These are phyloP conservation scores for Rhagophthalmus giganteus DNA, from an alignment of 2,888 invertebrate genomes.

Conservation along the genomic window DNA sequence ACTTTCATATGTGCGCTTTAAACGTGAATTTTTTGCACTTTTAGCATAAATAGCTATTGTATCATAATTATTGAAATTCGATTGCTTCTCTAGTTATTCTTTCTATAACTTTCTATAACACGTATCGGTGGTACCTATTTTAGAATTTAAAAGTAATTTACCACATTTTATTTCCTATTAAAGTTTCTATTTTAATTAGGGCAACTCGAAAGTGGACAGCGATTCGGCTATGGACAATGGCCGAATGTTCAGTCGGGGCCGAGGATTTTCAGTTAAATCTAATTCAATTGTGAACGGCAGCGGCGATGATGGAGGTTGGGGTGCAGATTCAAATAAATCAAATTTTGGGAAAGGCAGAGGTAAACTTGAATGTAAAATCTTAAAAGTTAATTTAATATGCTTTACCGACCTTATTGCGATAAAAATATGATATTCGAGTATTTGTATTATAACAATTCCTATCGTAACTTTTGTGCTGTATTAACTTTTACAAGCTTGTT, in stretches of 20 bases:
- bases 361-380: constrained; percentile 1
- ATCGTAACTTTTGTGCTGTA: too few species aligned
- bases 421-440: neutral
- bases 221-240: constrained; percentile 3
- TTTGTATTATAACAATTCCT: too few species aligned
- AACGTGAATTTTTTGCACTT: too few species aligned
- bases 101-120: too few species aligned
- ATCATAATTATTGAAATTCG: too few species aligned
- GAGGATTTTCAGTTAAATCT: constrained; percentile 18
- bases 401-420: constrained; percentile 10
- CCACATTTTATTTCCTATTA: neutral
- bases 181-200: neutral
- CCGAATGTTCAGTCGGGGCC: constrained; percentile 21
- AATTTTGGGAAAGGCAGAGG: constrained; percentile 3
- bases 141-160: neutral
- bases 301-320: constrained; percentile 37
- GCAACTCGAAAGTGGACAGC: too few species aligned
- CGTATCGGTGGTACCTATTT: too few species aligned
- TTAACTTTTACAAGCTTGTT: too few species aligned
- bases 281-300: constrained; percentile 8
- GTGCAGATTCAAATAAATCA: constrained; percentile 1
- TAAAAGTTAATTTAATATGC: constrained; percentile 5
- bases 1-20: too few species aligned
- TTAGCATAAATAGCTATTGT: too few species aligned
- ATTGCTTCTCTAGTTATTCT: too few species aligned